Conservation (phyloP, 2,113 vertebrate genomes). For the Machaerirhynchus nigripectus region DNA sequence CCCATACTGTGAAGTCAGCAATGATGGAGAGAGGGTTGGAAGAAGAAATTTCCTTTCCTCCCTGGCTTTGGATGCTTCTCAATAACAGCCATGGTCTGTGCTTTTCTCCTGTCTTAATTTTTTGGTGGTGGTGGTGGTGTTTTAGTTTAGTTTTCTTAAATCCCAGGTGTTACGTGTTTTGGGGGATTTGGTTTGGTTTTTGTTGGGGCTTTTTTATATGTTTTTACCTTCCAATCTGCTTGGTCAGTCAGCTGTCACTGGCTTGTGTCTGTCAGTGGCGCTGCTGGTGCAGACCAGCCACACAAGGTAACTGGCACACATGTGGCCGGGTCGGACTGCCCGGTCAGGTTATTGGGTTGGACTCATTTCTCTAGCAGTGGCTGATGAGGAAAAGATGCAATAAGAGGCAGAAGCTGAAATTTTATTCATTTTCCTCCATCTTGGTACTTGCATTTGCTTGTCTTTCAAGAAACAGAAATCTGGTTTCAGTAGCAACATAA, state of each 20-base stretch:
- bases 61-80: background rate
- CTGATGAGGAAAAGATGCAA: background rate
- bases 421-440: background rate
- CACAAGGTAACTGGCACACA: accelerated
- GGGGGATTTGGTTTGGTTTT: accelerated
- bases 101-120: background rate
- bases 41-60: background rate
- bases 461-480: background rate
- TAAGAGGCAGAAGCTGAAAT: background rate
- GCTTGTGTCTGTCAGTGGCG: background rate
- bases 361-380: background rate
- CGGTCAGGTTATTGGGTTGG: accelerated
- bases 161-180: accelerated
- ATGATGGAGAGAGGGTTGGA: background rate
- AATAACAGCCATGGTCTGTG: background rate
- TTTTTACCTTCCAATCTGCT: background rate
- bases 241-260: background rate
- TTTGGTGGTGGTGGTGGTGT: background rate
- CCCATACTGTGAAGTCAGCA: background rate
- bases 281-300: background rate
- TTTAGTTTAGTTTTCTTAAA: background rate
- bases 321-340: background rate
- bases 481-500: background rate
- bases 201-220: accelerated
- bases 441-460: background rate